Base-by-base conservation (phyloP, 2,888 invertebrate species). In the Priocnemis perturbator region DNA sequence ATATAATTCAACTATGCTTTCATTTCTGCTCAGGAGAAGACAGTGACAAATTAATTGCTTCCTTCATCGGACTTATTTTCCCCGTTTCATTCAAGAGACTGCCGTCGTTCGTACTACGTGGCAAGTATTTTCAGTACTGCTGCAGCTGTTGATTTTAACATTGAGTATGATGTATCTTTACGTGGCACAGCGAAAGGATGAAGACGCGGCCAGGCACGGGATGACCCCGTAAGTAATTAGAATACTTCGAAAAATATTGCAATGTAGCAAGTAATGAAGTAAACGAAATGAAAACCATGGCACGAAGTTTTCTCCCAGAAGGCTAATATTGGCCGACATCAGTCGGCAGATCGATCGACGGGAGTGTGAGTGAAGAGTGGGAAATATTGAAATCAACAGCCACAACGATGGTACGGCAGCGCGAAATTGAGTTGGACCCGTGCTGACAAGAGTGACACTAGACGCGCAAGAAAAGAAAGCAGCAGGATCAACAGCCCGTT, bases 401-500 rank as follows among this genome's bases (percentile, higher is more conserved):
- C 52, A 61, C 67, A 69, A 69, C 19, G 19, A 26, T n/a, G 37
- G 50, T 5, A 26, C 15, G 50, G 5, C 14, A 50, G 1, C 19
- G 26, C 4, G 37, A 11, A 37, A 37, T 37, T 9, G 14, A 37
- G 1, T 37, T 37, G 26, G 26, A 26, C 11, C 4, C 15, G 57
- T 26, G 56, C 23, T 26, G 30, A 26, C 30, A 37, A 26, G 21
- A 50, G 17, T 3, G 17, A 50, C 9, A 15, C 14, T 17, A 15
- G 17, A 37, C 2, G 14, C 17, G 37, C 11, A 5, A 7, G 20
- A 76, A 78, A 5, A 7, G 20, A 76, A 78, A 82, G 79, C 83
- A 85, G 82, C 83, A 83, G 79, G 76, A 66, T 75, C 70, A 74
- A 76, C 76, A 73, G 76, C 79, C 73, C 72, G 73, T 79, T 77